Evolutionary conservation across 2,113 vertebrate genomes (phyloP), one percentile per base, ranked within the genome.

Genomic region (Gadus chalcogrammus): DNA sequence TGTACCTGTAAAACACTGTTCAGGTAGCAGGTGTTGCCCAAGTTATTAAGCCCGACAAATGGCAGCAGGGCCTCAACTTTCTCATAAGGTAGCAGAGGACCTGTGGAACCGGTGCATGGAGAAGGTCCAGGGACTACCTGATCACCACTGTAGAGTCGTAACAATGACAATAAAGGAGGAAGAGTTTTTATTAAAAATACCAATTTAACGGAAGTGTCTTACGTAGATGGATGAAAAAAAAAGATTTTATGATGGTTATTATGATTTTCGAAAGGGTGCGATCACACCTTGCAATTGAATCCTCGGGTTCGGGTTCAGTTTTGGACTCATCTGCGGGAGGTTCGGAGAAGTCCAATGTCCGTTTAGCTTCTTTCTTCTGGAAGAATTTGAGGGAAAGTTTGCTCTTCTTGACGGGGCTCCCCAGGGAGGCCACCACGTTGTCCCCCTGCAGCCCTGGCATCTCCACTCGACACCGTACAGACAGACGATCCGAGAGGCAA

Each of bases 1-100:
- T 8, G 4, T 87, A 98, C 97, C 96, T 99, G 97, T 81, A 99
- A 93, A 60, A 99, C 82, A 24, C 97, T 99, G 90, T 99, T 99
- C 68, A 99, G 90, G 83, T 99, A 99, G 82, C 97, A 99, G 61
- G 97, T 99, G 88, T 99, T 99, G 61, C 97, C 97, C 13, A 98
- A 90, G 74, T 99, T 99, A 86, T 95, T 98, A 81, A 99, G 74
- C 4, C 97, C 97, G 79, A 98, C 96, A 79, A 99, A 99, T 11
- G 97, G 97, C 75, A 96, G 53, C 74, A 97, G 71, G 71, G 72
- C 92, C 75, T 97, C 96, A 64, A 76, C 94, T 78, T 94, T 98
- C 76, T 95, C 95, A 82, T 90, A 92, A 52, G 90, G 87, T 68
- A 91, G 13, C 0, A 93, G 88, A 0, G 90, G 42, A 6, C 69